These are phyloP conservation scores for Steatocranus sp. DNA, from an alignment of 2,797 vertebrate genomes.

Conservation along the genomic window DNA sequence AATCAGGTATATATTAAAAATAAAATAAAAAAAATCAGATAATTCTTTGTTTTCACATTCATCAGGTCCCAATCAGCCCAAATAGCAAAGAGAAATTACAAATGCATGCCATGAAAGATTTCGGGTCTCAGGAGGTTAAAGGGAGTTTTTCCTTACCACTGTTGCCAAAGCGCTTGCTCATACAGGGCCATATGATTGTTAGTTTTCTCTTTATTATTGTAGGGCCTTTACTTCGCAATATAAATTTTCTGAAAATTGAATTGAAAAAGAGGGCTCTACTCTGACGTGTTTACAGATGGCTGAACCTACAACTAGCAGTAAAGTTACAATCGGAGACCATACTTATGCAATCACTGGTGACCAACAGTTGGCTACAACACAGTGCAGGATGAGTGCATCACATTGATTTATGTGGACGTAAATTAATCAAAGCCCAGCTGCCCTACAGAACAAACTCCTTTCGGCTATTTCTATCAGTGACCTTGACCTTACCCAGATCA, in stretches of 20 bases:
- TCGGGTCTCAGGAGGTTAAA: background rate
- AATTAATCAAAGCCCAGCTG: background rate
- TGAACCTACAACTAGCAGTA: background rate
- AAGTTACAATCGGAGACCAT: background rate
- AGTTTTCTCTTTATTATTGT: background rate
- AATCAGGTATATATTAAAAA: accelerated
- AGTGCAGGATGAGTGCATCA: background rate
- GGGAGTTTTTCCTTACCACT: background rate
- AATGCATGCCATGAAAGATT: background rate
- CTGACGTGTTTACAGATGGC: background rate
- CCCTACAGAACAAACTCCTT: background rate
- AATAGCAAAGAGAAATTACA: background rate
- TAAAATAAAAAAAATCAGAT: accelerated
- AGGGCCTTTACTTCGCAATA: background rate
- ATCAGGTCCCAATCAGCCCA: background rate
- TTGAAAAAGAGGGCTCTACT: background rate
- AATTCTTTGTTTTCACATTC: background rate
- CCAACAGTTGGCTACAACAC: background rate
- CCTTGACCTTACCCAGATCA: background rate
- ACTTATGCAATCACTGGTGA: background rate
- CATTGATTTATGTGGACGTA: background rate
- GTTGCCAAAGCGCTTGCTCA: background rate
- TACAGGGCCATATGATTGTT: background rate
- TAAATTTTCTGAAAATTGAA: accelerated
- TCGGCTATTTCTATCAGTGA: background rate